These are phyloP conservation scores for Calonectris borealis DNA, from an alignment of 2,113 vertebrate genomes.

Conservation along the genomic window DNA sequence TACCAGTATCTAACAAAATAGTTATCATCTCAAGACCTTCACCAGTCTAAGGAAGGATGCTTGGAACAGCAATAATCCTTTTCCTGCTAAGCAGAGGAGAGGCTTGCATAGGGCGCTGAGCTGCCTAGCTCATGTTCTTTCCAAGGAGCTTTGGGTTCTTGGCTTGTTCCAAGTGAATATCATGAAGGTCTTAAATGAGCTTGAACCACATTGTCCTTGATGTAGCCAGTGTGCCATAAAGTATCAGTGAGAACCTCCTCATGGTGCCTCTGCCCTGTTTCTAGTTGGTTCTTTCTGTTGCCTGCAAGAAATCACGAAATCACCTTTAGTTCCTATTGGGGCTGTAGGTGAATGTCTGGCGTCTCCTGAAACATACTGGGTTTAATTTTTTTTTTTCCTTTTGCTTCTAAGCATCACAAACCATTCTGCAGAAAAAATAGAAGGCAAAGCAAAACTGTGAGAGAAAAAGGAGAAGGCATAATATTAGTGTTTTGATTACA, in stretches of 20 bases:
- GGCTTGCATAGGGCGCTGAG: not conserved
- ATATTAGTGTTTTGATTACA: not conserved
- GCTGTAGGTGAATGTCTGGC: not conserved
- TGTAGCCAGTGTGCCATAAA: not conserved
- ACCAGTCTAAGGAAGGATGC: not conserved
- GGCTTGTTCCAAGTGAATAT: not conserved
- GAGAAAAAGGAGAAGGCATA: not conserved
- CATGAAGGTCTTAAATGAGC: not conserved
- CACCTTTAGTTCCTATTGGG: rapidly evolving
- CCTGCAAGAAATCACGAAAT: not conserved
- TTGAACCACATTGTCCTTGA: not conserved
- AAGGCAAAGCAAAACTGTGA: not conserved
- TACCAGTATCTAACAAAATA: not conserved
- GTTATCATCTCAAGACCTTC: not conserved
- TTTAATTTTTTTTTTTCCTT: not conserved
- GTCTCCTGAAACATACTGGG: not conserved
- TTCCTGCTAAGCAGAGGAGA: not conserved
- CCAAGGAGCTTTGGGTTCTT: not conserved
- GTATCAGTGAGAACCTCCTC: not conserved
- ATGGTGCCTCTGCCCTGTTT: not conserved
- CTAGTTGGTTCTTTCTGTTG: not conserved
- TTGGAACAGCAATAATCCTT: not conserved
- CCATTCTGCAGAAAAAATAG: not conserved
- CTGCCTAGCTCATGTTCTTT: not conserved
- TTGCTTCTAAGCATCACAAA: not conserved